Conservation (phyloP, 1,140 invertebrate species). For the Rhagoletis zephyria region DNA sequence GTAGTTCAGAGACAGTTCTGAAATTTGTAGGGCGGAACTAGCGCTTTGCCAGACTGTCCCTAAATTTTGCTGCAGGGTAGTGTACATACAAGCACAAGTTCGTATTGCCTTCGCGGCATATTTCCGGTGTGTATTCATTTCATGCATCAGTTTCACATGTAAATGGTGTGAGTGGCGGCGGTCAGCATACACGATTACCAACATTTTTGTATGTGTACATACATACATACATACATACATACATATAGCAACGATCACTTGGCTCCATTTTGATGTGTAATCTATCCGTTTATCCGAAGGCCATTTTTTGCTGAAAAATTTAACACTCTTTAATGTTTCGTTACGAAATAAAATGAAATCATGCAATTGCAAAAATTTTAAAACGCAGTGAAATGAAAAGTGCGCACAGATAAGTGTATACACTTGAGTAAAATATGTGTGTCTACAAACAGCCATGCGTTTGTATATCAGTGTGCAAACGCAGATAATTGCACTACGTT, state of each 20-base stretch:
- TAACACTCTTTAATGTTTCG: background rate
- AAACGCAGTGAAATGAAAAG: conserved; percentile 30
- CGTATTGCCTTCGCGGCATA: background rate
- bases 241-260: background rate
- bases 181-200: background rate
- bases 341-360: background rate
- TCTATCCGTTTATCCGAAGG: conserved; percentile 21
- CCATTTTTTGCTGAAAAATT: background rate
- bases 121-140: conserved; percentile 26
- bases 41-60: too few relatives aligned
- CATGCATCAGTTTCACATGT: background rate
- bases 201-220: background rate
- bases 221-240: background rate
- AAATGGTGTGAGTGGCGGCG: background rate
- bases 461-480: conserved; percentile 19
- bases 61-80: too few relatives aligned
- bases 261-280: background rate
- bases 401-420: conserved; percentile 14
- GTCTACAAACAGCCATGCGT: background rate
- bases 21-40: too few relatives aligned
- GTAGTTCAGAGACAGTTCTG: too few relatives aligned
- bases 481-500: conserved; percentile 32
- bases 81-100: too few relatives aligned
- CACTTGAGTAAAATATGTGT: background rate
- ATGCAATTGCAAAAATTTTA: background rate